These are phyloP conservation scores for Genyomyrus donnyi DNA, from an alignment of 2,113 vertebrate genomes.

Conservation along the genomic window DNA sequence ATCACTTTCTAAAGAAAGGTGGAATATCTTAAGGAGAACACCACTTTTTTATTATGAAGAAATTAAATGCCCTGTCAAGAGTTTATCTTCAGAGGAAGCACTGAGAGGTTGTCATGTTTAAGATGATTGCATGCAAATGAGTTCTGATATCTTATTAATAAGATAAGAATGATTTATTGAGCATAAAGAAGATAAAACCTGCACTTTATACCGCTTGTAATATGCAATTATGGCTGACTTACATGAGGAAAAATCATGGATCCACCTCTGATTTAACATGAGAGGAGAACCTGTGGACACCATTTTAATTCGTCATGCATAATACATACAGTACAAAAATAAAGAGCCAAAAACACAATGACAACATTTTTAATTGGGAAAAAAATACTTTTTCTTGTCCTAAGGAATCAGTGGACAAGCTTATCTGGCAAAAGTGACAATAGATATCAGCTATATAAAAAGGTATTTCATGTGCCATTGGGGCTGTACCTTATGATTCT, in stretches of 20 bases:
- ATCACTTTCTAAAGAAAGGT: background rate
- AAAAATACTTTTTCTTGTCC: background rate
- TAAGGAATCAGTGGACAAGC: background rate
- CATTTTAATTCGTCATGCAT: background rate
- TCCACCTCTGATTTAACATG: background rate
- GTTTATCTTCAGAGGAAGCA: background rate
- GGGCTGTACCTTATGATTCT: no score
- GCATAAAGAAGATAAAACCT: slow-evolving; percentile 1
- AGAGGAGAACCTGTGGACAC: background rate
- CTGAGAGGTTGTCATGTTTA: slow-evolving; percentile 1
- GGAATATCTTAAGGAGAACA: background rate
- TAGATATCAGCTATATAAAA: background rate
- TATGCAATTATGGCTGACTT: background rate
- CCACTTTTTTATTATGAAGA: background rate
- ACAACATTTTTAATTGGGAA: background rate
- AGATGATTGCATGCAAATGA: slow-evolving; percentile 7
- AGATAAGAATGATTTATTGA: slow-evolving; percentile 18
- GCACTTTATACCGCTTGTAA: background rate
- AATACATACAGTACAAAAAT: background rate
- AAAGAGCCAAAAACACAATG: background rate
- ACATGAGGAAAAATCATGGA: background rate
- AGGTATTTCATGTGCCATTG: background rate
- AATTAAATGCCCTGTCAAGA: background rate
- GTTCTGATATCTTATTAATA: slow-evolving; percentile 13
- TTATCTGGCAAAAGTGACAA: background rate